Percentiles rank a stretch among this genome's conserved stretches.
Evolutionary conservation across 1,140 invertebrate species (phyloP).

Genomic region (Drosophila novamexicana): DNA sequence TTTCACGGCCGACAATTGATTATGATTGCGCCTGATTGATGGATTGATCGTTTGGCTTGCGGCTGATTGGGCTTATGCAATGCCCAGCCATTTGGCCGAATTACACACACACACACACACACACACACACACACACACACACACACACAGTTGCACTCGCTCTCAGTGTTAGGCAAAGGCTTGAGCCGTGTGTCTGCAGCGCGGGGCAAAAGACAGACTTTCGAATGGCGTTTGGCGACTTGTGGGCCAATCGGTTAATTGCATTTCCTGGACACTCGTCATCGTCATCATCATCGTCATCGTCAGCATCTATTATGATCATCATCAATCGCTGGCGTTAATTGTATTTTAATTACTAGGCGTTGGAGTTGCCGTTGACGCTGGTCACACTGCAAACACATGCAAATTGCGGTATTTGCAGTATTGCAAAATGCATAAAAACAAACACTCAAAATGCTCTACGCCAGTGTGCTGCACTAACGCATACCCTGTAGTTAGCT

Average conservation of each 20-base stretch:
- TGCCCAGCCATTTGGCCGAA: conserved; percentile 18
- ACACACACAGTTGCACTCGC: conserved; percentile 5
- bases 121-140: conserved; percentile 13
- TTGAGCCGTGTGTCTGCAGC: not conserved
- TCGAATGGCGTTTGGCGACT: conserved; percentile 57
- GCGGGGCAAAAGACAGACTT: conserved; percentile 58
- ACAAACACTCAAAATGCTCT: not conserved
- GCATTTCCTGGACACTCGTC: conserved; percentile 68
- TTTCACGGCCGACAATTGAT: conserved; percentile 35
- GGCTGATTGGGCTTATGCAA: conserved; percentile 50
- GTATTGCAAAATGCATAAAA: conserved; percentile 10
- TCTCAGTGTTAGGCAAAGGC: conserved; percentile 17
- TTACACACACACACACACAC: not conserved
- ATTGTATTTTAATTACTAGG: conserved; percentile 70
- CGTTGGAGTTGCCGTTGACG: conserved; percentile 30
- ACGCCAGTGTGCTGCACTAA: not conserved
- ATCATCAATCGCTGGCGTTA: conserved; percentile 57
- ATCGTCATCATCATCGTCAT: conserved; percentile 16
- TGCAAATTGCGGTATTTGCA: conserved; percentile 17
- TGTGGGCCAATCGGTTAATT: conserved; percentile 78
- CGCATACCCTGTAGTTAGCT: conserved; percentile 2
- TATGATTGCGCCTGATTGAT: conserved; percentile 34
- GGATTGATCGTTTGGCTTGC: conserved; percentile 35
- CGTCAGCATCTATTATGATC: conserved; percentile 34
- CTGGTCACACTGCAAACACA: conserved; percentile 18